These are phyloP conservation scores for Hestina assimilis DNA, from an alignment of 1,140 invertebrate species.

Conservation along the genomic window DNA sequence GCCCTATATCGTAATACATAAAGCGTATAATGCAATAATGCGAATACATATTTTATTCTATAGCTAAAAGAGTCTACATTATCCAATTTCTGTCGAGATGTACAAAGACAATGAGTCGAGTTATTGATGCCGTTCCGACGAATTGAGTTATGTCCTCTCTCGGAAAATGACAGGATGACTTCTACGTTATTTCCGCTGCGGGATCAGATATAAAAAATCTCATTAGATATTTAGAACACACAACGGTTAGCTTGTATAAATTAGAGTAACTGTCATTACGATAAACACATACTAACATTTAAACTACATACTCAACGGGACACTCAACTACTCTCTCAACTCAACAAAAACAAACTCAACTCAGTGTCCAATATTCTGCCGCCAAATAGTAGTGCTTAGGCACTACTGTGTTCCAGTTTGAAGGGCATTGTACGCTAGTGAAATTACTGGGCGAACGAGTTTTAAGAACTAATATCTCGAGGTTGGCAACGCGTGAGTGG, in stretches of 20 bases:
- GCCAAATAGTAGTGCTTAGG: too few relatives aligned
- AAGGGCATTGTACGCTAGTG: too few relatives aligned
- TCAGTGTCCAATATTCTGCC: too few relatives aligned
- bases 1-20: background rate
- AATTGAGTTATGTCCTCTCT: conserved; percentile 30
- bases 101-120: conserved; percentile 31
- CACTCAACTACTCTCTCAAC: too few relatives aligned
- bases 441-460: too few relatives aligned
- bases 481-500: too few relatives aligned
- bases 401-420: too few relatives aligned
- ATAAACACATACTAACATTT: too few relatives aligned
- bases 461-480: too few relatives aligned
- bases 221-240: conserved; percentile 15
- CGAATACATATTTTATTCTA: conserved; percentile 14
- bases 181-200: conserved; percentile 24
- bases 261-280: too few relatives aligned
- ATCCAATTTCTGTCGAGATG: conserved; percentile 32
- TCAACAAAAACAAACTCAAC: too few relatives aligned
- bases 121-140: conserved; percentile 31
- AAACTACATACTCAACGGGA: too few relatives aligned
- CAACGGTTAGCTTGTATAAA: background rate
- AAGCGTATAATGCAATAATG: conserved; percentile 14
- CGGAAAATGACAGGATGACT: conserved; percentile 26
- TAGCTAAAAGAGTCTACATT: conserved; percentile 25
- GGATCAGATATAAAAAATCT: conserved; percentile 28